Conservation (phyloP, 2,797 vertebrate genomes). For the Pteronotus mesoamericanus region DNA sequence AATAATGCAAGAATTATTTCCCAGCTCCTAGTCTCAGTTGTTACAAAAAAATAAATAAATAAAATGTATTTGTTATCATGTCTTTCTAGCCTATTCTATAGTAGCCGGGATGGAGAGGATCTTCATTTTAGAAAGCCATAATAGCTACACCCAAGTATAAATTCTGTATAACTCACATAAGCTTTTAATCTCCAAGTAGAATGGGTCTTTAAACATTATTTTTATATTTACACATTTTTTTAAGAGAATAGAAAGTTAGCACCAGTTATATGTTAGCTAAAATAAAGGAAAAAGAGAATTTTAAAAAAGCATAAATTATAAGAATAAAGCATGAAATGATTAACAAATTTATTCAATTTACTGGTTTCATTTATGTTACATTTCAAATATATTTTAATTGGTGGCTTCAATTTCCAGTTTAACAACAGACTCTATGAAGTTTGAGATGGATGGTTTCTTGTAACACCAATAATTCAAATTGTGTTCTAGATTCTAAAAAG, state of each 20-base stretch:
- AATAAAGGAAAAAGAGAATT: neutral
- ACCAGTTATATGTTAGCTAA: neutral
- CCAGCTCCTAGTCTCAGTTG: neutral
- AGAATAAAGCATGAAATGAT: neutral
- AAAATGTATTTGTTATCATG: constrained; percentile 27
- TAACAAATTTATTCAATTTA: neutral
- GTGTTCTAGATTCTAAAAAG: neutral
- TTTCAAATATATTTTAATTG: neutral
- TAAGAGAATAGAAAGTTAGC: neutral
- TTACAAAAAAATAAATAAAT: neutral
- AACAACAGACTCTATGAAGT: neutral
- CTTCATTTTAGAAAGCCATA: constrained; percentile 27
- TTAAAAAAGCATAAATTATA: neutral
- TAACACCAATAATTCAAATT: neutral
- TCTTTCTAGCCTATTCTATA: constrained; percentile 34
- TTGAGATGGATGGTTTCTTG: neutral
- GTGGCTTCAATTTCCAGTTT: neutral
- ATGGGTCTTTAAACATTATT: neutral
- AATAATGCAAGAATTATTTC: constrained; percentile 37
- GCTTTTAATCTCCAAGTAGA: neutral
- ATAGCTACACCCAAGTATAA: neutral
- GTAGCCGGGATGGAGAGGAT: neutral
- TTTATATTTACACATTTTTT: neutral
- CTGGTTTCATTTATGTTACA: neutral
- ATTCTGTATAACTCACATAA: neutral